Evolutionary conservation across 2,888 invertebrate genomes (phyloP), one percentile per base, ranked within the genome.

Genomic region (Sycophila texana): DNA sequence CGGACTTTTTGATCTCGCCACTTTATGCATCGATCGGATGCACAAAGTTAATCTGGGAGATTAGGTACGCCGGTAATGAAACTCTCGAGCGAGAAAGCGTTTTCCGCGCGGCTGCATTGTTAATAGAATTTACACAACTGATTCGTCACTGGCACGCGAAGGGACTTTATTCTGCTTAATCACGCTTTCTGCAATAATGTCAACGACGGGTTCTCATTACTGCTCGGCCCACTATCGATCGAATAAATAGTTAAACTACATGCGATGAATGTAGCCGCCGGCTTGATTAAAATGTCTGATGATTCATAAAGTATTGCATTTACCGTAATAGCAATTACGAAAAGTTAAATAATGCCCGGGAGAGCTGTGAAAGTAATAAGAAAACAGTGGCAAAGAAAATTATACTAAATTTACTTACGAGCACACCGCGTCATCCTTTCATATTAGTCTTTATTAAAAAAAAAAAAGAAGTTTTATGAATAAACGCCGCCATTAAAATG

Each of bases 101-200:
- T 60, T 60, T 60, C 26, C 16, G 4, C 60, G 51, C 13, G 16
- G 16, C 16, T 39, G 51, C 58, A 75, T 71, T 66, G 58, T 80
- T 79, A 81, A 78, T 81, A 58, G 74, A 82, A 77, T 77, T 74
- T 39, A 55, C 66, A 58, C 49, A 58, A 80, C 77, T 75, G 79
- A 73, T 82, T 78, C 60, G 18, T 53, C 12, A 55, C 71, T 20
- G 14, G 63, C 76, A 80, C 77, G 82, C 81, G 58, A 82, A 22
- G 60, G 30, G 26, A 55, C 58, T 80, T 82, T 77, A 77, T 67
- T 67, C 53, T 20, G 18, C 65, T 77, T 68, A 79, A 81, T 76
- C 74, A 68, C 26, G 60, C 74, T 72, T 65, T n/a, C 14, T 20
- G 30, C n/a, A 70, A 66, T 73, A 58, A 47, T 67, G 51, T 20